phyloP scores from a whole-genome alignment of 1,140 invertebrate genomes.

The Aradophagus sp. region DNA sequence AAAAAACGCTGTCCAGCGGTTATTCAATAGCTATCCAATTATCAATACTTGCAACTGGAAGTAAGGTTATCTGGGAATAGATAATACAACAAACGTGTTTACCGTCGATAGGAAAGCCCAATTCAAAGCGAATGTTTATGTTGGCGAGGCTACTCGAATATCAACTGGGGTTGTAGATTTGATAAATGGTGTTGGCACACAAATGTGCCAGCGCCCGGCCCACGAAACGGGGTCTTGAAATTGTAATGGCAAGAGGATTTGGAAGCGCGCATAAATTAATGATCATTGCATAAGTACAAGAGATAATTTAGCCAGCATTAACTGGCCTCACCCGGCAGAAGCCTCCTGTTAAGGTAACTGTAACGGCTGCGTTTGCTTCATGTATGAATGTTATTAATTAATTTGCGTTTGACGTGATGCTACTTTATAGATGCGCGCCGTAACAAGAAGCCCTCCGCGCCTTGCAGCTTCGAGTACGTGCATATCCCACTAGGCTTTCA shows the following conservation, averaged over 20 bases:
- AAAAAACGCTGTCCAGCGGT: too few relatives aligned
- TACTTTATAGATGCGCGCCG: constrained; percentile 36
- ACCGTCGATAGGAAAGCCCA: neutral
- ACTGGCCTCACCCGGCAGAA: constrained; percentile 43
- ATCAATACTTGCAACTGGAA: too few relatives aligned
- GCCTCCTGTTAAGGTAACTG: constrained; percentile 48
- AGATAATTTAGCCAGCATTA: constrained; percentile 61
- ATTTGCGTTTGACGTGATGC: constrained; percentile 60
- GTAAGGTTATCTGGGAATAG: neutral
- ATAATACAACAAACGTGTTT: neutral
- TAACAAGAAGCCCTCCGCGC: too few relatives aligned
- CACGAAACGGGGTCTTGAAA: constrained; percentile 36
- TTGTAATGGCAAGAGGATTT: constrained; percentile 25
- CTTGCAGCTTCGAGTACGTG: too few relatives aligned
- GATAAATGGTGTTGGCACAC: constrained; percentile 36
- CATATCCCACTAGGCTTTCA: too few relatives aligned
- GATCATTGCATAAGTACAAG: constrained; percentile 55
- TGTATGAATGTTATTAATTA: constrained; percentile 63
- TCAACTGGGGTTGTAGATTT: constrained; percentile 24
- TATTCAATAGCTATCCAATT: too few relatives aligned
- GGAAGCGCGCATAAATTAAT: constrained; percentile 59
- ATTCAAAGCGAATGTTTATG: constrained; percentile 20
- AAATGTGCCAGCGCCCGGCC: constrained; percentile 16
- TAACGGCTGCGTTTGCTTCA: constrained; percentile 35
- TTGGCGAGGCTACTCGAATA: constrained; percentile 11